Conservation (phyloP, 2,888 invertebrate species). For the Melinopterus prodromus region DNA sequence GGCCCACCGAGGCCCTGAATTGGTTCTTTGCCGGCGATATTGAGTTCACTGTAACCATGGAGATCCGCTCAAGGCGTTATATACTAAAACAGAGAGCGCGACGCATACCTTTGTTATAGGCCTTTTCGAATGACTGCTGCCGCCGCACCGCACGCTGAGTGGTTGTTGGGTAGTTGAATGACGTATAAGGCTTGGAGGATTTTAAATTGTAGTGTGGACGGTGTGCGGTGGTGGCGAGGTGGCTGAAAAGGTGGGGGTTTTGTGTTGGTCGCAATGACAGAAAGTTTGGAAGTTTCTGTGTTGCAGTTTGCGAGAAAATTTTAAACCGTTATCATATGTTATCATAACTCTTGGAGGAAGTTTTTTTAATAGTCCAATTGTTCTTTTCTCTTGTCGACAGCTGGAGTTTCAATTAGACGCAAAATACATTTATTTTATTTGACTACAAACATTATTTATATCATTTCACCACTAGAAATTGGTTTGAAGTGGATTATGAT, state of each 20-base stretch:
- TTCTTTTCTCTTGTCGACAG: no score
- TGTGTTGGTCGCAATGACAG: no score
- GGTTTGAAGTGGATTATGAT: no score
- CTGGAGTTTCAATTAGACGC: no score
- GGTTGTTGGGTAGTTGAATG: background rate
- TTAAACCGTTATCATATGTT: no score
- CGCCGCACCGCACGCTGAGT: background rate
- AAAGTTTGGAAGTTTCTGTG: no score
- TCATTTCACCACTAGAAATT: no score
- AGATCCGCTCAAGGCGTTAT: conserved; percentile 18
- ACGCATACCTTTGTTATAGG: conserved; percentile 15
- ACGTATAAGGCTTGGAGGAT: background rate
- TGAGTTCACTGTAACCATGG: conserved; percentile 25
- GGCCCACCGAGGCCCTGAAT: conserved; percentile 17
- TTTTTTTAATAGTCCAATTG: no score
- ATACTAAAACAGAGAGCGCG: conserved; percentile 25
- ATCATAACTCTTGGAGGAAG: no score
- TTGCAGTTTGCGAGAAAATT: no score
- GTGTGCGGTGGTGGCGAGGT: background rate
- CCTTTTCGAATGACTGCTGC: conserved; percentile 5
- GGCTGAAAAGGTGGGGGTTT: background rate
- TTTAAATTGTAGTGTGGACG: background rate
- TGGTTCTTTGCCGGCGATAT: conserved; percentile 25
- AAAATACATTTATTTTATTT: no score
- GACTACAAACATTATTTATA: no score